phyloP scores from a whole-genome alignment of 2,113 vertebrate species.

The Sander vitreus region DNA sequence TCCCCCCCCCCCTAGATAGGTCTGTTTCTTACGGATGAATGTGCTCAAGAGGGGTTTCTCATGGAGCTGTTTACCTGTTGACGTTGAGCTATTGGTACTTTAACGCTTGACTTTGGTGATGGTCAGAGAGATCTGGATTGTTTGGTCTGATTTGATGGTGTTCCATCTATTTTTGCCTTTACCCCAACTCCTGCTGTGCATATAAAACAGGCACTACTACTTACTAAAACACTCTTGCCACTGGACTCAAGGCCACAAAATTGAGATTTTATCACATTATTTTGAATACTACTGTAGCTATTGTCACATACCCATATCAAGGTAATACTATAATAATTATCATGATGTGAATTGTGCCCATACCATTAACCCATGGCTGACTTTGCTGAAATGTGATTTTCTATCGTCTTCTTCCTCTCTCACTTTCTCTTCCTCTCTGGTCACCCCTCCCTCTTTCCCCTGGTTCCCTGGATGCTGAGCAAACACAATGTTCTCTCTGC shows the following conservation, averaged over 20 bases:
- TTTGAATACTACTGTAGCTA: background rate
- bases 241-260: background rate
- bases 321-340: background rate
- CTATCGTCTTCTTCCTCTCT: conserved; percentile 25
- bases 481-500: conserved; percentile 74
- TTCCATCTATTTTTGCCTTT: background rate
- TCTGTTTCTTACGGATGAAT: too few relatives aligned
- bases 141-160: background rate
- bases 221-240: background rate
- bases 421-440: conserved; percentile 20
- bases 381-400: conserved; percentile 68
- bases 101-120: background rate
- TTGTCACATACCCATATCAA: background rate
- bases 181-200: background rate
- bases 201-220: background rate
- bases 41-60: background rate
- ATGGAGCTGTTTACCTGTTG: conserved; percentile 5
- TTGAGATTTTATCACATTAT: background rate
- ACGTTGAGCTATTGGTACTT: background rate
- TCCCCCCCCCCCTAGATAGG: too few relatives aligned
- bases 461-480: conserved; percentile 72
- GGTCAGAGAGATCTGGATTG: background rate
- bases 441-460: conserved; percentile 41
- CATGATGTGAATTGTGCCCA: too few relatives aligned
- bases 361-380: too few relatives aligned